Conservation (phyloP, 1,140 invertebrate species). For the Onthophagus taurus region DNA sequence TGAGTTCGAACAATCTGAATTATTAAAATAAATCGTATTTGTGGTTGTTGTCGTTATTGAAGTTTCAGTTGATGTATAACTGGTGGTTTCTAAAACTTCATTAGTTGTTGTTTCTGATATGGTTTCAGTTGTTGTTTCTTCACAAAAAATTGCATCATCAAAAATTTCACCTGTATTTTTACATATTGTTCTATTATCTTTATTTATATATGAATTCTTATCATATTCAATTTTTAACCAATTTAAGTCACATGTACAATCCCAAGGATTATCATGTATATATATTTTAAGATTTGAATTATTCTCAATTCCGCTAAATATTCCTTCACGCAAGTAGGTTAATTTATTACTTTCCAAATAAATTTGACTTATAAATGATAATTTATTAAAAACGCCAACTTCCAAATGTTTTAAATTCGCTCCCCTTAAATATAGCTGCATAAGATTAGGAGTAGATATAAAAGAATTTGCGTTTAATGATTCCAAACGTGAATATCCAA, state of each 20-base stretch:
- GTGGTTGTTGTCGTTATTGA: too few species aligned
- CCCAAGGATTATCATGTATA: conserved; percentile 14
- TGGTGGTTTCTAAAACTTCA: conserved; percentile 9
- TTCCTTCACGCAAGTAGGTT: conserved; percentile 7
- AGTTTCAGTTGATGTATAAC: too few species aligned
- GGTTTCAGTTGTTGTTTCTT: too few species aligned
- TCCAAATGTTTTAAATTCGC: background rate
- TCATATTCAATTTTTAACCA: conserved; percentile 16
- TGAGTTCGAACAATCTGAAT: too few species aligned
- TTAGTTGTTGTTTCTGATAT: conserved; percentile 3
- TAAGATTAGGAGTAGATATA: background rate
- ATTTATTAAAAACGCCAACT: background rate
- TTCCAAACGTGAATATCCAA: background rate
- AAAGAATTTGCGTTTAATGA: background rate
- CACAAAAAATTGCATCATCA: too few species aligned
- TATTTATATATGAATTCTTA: conserved; percentile 1
- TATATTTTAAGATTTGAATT: background rate
- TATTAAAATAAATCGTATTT: too few species aligned
- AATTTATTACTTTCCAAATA: background rate
- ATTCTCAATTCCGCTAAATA: conserved; percentile 1
- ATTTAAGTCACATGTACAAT: conserved; percentile 15
- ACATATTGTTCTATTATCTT: conserved; percentile 7
- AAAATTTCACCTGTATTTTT: too few species aligned
- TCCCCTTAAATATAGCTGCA: background rate
- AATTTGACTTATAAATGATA: background rate